These are phyloP conservation scores for Pasiphila rectangulata DNA, from an alignment of 2,888 invertebrate genomes.

Conservation along the genomic window DNA sequence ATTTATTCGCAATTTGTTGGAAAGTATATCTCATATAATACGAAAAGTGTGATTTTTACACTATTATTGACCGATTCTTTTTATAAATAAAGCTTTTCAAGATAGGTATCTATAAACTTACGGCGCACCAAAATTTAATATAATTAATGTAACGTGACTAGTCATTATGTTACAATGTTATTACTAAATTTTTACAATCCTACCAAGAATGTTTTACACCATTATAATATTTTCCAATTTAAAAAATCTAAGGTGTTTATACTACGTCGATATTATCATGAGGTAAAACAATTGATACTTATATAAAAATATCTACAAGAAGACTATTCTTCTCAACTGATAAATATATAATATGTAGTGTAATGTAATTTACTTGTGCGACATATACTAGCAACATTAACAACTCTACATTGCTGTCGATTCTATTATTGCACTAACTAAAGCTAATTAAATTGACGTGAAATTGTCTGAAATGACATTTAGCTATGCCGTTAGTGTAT, in stretches of 20 bases:
- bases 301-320: slow-evolving; percentile 6
- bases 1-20: too few relatives aligned
- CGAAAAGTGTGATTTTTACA: too few relatives aligned
- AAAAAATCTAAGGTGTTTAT: slow-evolving; percentile 54
- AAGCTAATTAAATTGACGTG: too few relatives aligned
- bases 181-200: slow-evolving; percentile 28
- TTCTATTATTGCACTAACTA: too few relatives aligned
- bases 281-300: slow-evolving; percentile 41
- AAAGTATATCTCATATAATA: too few relatives aligned
- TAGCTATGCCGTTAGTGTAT: too few relatives aligned
- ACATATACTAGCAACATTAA: too few relatives aligned
- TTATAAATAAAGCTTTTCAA: slow-evolving; percentile 12
- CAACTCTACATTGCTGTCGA: too few relatives aligned
- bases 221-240: slow-evolving; percentile 39
- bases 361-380: too few relatives aligned
- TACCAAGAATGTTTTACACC: slow-evolving; percentile 23
- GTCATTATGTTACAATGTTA: slow-evolving; percentile 37
- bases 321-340: neutral
- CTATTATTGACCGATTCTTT: too few relatives aligned
- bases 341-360: neutral
- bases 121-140: slow-evolving; percentile 51
- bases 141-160: slow-evolving; percentile 36
- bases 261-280: slow-evolving; percentile 43
- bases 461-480: too few relatives aligned
- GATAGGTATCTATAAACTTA: slow-evolving; percentile 34